Evolutionary conservation across 1,140 invertebrate species (phyloP).

Genomic region (Brachionus manjavacas): DNA sequence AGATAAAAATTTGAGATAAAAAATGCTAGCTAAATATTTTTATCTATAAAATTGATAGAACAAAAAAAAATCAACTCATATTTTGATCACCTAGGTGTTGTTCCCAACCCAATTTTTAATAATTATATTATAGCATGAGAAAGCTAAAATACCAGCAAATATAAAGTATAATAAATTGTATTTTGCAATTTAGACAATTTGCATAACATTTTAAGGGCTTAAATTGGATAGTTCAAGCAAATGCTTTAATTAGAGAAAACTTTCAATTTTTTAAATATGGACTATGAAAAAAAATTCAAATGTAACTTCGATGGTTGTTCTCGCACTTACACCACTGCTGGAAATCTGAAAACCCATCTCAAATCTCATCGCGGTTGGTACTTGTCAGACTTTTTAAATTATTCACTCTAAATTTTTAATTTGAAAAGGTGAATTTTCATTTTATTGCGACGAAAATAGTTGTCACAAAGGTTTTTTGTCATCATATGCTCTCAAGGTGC

Average conservation of each 20-base stretch:
- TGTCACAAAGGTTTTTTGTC: constrained; percentile 90
- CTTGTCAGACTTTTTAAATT: not conserved
- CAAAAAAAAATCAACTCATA: not conserved
- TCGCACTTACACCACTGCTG: constrained; percentile 84
- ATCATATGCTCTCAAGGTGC: constrained; percentile 86
- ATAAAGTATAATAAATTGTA: not conserved
- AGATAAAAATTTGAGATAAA: not conserved
- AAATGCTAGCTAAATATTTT: not conserved
- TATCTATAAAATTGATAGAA: not conserved
- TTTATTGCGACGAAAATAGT: constrained; percentile 76
- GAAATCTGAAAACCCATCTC: constrained; percentile 87
- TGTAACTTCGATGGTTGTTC: constrained; percentile 84
- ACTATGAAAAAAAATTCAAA: constrained; percentile 48
- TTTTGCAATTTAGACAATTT: not conserved
- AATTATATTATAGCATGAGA: not conserved
- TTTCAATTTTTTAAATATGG: not conserved
- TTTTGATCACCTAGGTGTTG: not conserved
- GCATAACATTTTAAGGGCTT: not conserved
- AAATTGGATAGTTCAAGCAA: constrained; percentile 12
- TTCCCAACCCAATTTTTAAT: not conserved
- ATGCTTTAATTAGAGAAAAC: not conserved
- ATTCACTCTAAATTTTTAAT: not conserved
- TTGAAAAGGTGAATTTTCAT: constrained; percentile 78
- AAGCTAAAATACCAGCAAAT: not conserved
- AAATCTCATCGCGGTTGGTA: constrained; percentile 85